Percentiles rank a stretch among this genome's conserved stretches.
Evolutionary conservation across 2,797 vertebrate genomes (phyloP).

Genomic region (Ibycter americanus): DNA sequence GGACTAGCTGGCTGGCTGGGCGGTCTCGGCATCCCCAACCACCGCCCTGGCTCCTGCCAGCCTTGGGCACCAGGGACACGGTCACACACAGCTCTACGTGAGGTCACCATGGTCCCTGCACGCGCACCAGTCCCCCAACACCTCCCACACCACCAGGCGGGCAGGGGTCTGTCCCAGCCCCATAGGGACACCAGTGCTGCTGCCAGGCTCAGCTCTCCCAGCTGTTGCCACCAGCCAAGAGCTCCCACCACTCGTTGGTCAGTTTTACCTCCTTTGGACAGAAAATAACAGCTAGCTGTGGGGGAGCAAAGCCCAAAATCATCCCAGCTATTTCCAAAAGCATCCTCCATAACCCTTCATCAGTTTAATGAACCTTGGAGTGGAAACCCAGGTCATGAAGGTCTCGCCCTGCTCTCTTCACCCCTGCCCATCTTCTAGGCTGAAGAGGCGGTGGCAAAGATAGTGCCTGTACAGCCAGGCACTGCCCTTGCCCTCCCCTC

Average conservation of each 20-base stretch:
- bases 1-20: neutral
- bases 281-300: neutral
- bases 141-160: neutral
- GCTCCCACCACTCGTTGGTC: fast-evolving
- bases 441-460: neutral
- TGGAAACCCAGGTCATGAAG: neutral
- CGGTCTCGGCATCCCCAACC: neutral
- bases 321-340: neutral
- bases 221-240: neutral
- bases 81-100: neutral
- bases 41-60: neutral
- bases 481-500: neutral
- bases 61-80: neutral
- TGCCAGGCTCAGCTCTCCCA: neutral
- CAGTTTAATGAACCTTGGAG: neutral
- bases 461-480: no score
- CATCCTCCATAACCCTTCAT: no score
- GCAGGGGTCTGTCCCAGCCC: neutral
- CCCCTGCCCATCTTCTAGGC: neutral
- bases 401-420: neutral
- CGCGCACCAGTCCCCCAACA: neutral
- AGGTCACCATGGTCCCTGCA: no score
- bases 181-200: neutral
- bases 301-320: neutral
- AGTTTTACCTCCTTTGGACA: neutral